Conservation (phyloP, 2,888 invertebrate genomes). For the Smittia sp. region DNA sequence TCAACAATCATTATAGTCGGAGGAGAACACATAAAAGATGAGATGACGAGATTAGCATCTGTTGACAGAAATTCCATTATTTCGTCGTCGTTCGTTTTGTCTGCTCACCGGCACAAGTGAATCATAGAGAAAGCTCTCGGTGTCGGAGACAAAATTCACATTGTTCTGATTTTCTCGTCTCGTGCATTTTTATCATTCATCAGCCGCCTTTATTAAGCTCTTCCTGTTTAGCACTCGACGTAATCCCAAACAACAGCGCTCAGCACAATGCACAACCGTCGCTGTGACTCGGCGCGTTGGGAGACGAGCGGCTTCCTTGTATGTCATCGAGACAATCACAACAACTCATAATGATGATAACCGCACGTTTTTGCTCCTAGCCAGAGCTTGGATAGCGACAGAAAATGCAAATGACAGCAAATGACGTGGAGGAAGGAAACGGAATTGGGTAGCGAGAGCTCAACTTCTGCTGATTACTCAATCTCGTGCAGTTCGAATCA, state of each 20-base stretch:
- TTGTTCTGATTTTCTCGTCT: background rate
- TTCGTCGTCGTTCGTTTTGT: background rate
- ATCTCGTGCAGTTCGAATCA: too few species aligned
- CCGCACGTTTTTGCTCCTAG: too few species aligned
- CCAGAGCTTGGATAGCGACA: too few species aligned
- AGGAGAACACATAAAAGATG: background rate
- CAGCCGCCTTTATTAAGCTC: constrained; percentile 9
- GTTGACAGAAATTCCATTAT: constrained; percentile 9
- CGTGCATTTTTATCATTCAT: constrained; percentile 9
- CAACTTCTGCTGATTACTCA: background rate
- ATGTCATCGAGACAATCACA: too few species aligned
- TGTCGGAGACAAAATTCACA: constrained; percentile 4
- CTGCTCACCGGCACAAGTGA: background rate
- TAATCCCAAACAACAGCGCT: background rate
- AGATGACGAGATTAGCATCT: constrained; percentile 5
- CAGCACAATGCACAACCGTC: too few species aligned
- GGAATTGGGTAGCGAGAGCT: background rate
- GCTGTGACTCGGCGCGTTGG: too few species aligned
- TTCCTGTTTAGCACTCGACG: constrained; percentile 3
- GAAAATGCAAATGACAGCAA: background rate
- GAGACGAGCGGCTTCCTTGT: too few species aligned
- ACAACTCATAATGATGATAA: too few species aligned
- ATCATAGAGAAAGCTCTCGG: background rate
- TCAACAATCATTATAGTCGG: constrained; percentile 1
- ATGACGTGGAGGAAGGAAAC: background rate